Percentiles rank a stretch among this genome's conserved stretches.
phyloP scores from a whole-genome alignment of 2,888 invertebrate genomes.

The Argyra leucocephala region DNA sequence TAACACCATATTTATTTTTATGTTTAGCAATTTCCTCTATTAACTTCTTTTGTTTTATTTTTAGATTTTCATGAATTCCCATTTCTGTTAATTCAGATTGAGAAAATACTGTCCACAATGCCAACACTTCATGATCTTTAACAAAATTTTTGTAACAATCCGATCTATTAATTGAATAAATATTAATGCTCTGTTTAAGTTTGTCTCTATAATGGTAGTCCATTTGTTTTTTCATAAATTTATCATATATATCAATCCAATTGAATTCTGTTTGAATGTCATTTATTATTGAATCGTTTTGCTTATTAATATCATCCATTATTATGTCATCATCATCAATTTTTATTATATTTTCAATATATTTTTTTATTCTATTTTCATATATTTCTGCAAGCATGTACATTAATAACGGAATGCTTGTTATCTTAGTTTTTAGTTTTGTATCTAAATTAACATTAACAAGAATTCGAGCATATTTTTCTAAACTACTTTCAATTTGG shows the following conservation, averaged over 20 bases:
- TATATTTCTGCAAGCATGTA: not conserved
- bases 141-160: not conserved
- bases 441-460: not conserved
- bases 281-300: not conserved
- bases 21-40: not conserved
- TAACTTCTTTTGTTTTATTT: not conserved
- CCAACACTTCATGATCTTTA: not conserved
- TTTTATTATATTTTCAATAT: not conserved
- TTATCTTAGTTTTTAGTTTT: not conserved
- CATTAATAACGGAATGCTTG: not conserved
- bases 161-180: not conserved
- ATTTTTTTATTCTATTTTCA: not conserved
- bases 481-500: not conserved
- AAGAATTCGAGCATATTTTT: not conserved
- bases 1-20: not conserved
- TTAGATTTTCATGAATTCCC: not conserved
- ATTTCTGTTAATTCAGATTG: not conserved
- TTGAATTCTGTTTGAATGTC: not conserved
- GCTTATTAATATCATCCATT: not conserved
- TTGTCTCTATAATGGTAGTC: not conserved
- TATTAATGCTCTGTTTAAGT: not conserved
- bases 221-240: not conserved
- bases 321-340: not conserved
- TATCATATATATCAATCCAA: not conserved
- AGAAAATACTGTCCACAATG: not conserved